A percentile compares a stretch with the other conserved stretches of the same genome.
Conservation (phyloP, 2,797 vertebrate genomes). For the Helarctos malayanus region DNA sequence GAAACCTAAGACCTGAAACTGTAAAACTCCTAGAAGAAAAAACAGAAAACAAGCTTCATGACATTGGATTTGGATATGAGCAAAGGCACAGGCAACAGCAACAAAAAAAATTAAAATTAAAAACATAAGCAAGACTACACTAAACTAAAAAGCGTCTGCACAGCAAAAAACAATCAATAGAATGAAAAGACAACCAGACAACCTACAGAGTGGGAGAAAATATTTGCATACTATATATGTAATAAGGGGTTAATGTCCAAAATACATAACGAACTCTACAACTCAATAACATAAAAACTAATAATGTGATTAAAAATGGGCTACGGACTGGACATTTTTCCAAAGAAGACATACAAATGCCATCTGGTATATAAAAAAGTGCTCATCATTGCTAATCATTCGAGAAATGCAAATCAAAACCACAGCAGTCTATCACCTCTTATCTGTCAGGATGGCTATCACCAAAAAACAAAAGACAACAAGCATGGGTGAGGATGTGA, state of each 20-base stretch:
- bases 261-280: background rate
- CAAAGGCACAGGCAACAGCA: background rate
- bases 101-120: background rate
- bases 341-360: conserved; percentile 3
- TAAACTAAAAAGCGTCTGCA: background rate
- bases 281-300: background rate
- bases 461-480: background rate
- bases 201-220: background rate
- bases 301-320: background rate
- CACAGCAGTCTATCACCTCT: background rate
- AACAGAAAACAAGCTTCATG: background rate
- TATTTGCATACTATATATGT: background rate
- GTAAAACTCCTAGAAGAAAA: background rate
- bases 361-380: background rate
- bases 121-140: background rate
- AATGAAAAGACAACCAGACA: background rate
- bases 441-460: background rate
- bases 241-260: background rate
- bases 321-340: background rate
- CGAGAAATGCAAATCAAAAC: conserved; percentile 15
- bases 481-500: background rate
- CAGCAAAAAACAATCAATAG: background rate
- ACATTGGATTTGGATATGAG: background rate
- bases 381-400: background rate
- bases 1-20: background rate